Evolutionary conservation across 2,797 vertebrate genomes (phyloP), one percentile per base, ranked within the genome.

Genomic region (Pterois miles): DNA sequence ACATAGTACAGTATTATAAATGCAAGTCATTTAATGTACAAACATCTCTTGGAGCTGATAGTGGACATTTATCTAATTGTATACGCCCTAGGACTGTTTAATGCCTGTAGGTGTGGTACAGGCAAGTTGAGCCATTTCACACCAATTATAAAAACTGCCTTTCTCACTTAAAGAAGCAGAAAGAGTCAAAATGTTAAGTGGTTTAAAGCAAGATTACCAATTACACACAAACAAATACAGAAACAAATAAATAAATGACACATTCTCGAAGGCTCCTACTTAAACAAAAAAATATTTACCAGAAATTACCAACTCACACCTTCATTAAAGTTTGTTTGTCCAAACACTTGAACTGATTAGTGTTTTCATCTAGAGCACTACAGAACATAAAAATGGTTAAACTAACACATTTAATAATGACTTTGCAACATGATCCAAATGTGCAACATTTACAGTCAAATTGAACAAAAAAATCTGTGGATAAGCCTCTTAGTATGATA

Each of bases 101-200:
- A 76, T 36, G 7, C 16, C 6, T 34, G 25, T 71, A 78, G 70
- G 77, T 81, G 76, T 72, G 83, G 83, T 70, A 46, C 16, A 64
- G 16, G 54, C 20, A 71, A 68, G 62, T 25, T 13, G 6, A 52
- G 11, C 13, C 9, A 53, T 63, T 23, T 31, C 57, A 50, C 8
- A 20, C 4, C 2, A 52, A 60, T 27, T 22, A 38, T 3, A 9
- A 71, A 56, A 2, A 53, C 4, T 6, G 11, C 5, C 0, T 16
- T 40, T 25, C 46, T 40, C 13, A 43, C 7, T 60, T 29, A 1
- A 52, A 62, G 6, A 9, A 5, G 6, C 2, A 58, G 18, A 43
- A 7, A 43, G 0, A 43, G 40, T 43, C 40, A 43, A 43, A 43
- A 43, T 52, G 27, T 4, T 38, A 40, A 48, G n/a, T 57, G 46